Evolutionary conservation across 2,113 vertebrate species (phyloP).

Genomic region (Struthio camelus): DNA sequence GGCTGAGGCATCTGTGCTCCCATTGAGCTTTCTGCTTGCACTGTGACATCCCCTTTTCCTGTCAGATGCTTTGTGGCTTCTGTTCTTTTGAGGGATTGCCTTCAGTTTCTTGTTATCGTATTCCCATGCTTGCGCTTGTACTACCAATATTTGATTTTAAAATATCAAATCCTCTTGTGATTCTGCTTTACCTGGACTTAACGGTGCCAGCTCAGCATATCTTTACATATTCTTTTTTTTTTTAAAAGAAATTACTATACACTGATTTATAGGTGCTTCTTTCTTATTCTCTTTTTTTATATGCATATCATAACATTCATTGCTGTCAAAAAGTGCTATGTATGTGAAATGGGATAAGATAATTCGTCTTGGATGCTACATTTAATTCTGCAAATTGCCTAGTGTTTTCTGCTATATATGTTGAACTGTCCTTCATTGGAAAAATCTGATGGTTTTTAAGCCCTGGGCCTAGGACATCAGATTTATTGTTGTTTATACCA

Average conservation of each 20-base stretch:
- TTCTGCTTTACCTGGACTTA: background rate
- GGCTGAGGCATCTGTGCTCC: background rate
- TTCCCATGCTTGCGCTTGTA: background rate
- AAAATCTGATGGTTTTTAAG: background rate
- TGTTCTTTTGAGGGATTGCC: background rate
- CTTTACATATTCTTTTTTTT: background rate
- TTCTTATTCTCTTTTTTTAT: background rate
- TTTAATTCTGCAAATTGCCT: background rate
- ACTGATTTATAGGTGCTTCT: background rate
- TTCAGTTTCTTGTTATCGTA: background rate
- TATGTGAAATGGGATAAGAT: background rate
- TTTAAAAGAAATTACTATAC: background rate
- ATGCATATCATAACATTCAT: background rate
- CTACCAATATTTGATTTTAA: constrained; percentile 18
- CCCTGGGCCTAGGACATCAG: background rate
- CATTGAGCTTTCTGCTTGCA: background rate
- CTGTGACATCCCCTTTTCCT: background rate
- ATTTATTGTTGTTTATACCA: background rate
- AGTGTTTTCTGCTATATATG: background rate
- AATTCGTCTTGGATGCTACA: background rate
- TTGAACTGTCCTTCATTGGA: background rate
- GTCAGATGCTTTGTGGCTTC: background rate
- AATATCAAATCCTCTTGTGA: background rate
- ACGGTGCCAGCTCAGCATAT: background rate
- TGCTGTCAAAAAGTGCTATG: background rate